Base-by-base conservation (phyloP, 2,888 invertebrate genomes). In the Chaitophorus viminalis region DNA sequence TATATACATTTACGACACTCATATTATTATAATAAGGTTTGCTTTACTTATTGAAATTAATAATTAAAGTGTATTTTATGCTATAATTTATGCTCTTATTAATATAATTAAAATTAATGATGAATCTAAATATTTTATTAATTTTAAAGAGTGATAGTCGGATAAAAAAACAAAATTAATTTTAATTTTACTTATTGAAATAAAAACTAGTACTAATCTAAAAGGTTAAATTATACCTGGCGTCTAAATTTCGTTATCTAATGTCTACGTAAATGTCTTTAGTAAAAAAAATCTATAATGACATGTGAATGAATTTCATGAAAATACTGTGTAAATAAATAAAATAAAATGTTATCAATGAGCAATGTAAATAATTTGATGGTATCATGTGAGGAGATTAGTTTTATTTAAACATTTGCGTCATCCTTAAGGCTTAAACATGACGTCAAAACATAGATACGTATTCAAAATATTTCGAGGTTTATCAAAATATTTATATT, bases 381-480 rank as follows among this genome's bases (percentile, higher is more conserved):
- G 4, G 31, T 54, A 17, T 33, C 33, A 33, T 54, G 52, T 46
- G 31, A 52, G 54, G n/a, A 83, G 54, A 83, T 88, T 75, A 76
- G n/a, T 82, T 82, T 74, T 33, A 82, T 70, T 75, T 87, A 60
- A 85, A 65, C 54, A 85, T 70, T 52, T 68, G n/a, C 72, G 33
- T 87, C 46, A 33, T 77, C 6, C 18, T 36, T 8, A 9, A 36
- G 52, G 4, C 9, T 31, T 60, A 77, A 65, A 68, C 36, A 70
- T 77, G 31, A 83, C 77, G 36, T 74, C 36, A 74, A 31, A 36
- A 74, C 21, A 29, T 81, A n/a, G n/a, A n/a, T n/a, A 31, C 21
- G n/a, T 72, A 70, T 54, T 84, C 91, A 91, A 52, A 68, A 29
- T 9, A 68, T 68, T n/a, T 11, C 8, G 11, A 68, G 25, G 25